Evolutionary conservation across 1,140 invertebrate genomes (phyloP), one percentile per base, ranked within the genome.

Genomic region (Aplysia californica): DNA sequence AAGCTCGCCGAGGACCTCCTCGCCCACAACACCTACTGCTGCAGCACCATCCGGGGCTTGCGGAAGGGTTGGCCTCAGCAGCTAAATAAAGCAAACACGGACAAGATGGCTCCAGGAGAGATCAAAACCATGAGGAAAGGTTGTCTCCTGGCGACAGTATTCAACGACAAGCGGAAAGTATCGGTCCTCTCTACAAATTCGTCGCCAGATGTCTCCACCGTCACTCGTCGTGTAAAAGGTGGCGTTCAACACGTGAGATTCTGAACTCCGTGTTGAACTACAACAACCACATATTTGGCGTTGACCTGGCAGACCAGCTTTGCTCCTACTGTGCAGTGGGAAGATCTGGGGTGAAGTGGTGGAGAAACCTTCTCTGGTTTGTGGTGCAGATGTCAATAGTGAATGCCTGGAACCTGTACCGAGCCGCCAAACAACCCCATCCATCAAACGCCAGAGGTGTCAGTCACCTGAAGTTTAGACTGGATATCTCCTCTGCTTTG

Each of bases 241-340:
- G 58, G 58, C 6, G 20, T 20, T 2, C n/a, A 5, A 31, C 26
- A 41, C 15, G 39, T 55, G 41, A 1, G 10, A 29, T 71, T 33
- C 69, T 55, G 20, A 5, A 58, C 26, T 55, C 55, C 29, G 55
- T 72, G 1, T 26, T 36, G 18, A 10, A 21, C 26, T 72, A 72
- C 69, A 72, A 72, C 55, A 59, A 18, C 2, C 26, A 26, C 26
- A 75, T 67, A 64, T 35, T 35, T 33, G 73, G 73, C 26, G 73
- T 75, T 29, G 73, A 75, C 35, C 38, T 66, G 18, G n/a, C 21
- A 18, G 73, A 75, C 39, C 73, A 75, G 35, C 4, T 6, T 0
- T 29, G 39, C 4, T 66, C 64, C 2, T 75, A 75, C 31, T 75
- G 67, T 50, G 39, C 59, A 18, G 59, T 75, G 44, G 73, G 61